Conservation (phyloP, 1,140 invertebrate genomes). For the Zaprionus davidi region DNA sequence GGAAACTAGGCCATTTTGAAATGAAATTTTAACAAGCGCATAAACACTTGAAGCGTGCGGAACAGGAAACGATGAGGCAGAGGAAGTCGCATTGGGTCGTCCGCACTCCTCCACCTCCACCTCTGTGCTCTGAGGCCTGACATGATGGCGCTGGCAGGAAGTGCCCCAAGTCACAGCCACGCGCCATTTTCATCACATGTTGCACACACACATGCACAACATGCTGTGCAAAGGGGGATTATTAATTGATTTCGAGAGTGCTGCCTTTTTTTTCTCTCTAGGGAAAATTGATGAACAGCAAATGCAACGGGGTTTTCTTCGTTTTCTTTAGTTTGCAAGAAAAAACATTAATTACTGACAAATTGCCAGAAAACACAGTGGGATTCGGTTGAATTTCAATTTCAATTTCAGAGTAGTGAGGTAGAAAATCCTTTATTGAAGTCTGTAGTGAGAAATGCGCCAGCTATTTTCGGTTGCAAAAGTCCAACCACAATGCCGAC, state of each 20-base stretch:
- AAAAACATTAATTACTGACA: conserved; percentile 11
- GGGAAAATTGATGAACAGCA: neutral
- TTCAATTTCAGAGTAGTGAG: neutral
- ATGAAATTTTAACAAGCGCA: conserved; percentile 41
- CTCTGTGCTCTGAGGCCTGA: neutral
- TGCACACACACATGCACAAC: neutral
- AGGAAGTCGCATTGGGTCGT: neutral
- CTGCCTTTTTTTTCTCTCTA: neutral
- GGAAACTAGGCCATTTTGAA: conserved; percentile 43
- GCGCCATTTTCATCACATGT: conserved; percentile 7
- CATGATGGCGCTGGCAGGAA: conserved; percentile 4
- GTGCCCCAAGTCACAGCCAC: neutral
- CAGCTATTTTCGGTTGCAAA: neutral
- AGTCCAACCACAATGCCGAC: neutral
- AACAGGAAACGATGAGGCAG: conserved; percentile 24
- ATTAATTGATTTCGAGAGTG: conserved; percentile 8
- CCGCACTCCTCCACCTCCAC: neutral
- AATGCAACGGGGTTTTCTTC: neutral
- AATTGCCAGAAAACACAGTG: neutral
- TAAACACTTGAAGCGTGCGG: conserved; percentile 31
- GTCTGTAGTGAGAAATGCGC: neutral
- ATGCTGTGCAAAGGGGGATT: neutral
- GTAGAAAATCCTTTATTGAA: conserved; percentile 4
- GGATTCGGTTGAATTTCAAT: conserved; percentile 1
- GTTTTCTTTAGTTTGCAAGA: neutral